Conservation (phyloP, 2,113 vertebrate genomes). For the Erpornis zantholeuca region DNA sequence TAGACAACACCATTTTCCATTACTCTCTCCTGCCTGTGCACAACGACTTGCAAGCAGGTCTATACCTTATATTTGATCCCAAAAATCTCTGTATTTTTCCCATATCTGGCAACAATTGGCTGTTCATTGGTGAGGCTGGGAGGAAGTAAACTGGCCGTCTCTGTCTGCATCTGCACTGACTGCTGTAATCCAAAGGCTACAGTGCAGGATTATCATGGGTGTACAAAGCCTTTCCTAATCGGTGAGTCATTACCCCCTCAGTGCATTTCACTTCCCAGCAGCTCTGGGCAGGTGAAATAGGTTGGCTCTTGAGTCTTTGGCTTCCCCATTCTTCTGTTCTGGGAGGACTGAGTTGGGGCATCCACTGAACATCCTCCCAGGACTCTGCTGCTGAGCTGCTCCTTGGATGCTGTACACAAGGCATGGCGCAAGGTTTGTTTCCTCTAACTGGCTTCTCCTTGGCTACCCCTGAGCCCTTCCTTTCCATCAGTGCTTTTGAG, state of each 20-base stretch:
- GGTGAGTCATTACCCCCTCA: conserved; percentile 19
- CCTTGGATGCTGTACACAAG: background rate
- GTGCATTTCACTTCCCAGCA: conserved; percentile 21
- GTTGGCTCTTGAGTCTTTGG: background rate
- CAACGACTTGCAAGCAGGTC: background rate
- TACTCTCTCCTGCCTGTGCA: background rate
- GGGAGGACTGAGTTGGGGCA: background rate
- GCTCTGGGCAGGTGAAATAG: background rate
- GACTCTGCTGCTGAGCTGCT: background rate
- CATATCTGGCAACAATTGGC: background rate
- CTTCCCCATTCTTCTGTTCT: background rate
- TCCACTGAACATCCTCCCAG: background rate
- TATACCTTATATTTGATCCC: background rate
- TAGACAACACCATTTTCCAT: background rate
- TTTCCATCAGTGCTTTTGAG: background rate
- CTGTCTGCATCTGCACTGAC: background rate
- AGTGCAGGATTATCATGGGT: conserved; percentile 41
- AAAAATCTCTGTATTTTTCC: background rate
- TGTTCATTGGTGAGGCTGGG: background rate
- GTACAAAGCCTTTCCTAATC: conserved; percentile 59
- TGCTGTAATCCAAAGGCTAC: conserved; percentile 43
- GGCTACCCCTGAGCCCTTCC: background rate
- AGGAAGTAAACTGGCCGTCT: background rate
- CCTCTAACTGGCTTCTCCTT: background rate
- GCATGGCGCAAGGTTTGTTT: background rate